Evolutionary conservation across 2,888 invertebrate species (phyloP).

Genomic region (Strigamia transsilvanica): DNA sequence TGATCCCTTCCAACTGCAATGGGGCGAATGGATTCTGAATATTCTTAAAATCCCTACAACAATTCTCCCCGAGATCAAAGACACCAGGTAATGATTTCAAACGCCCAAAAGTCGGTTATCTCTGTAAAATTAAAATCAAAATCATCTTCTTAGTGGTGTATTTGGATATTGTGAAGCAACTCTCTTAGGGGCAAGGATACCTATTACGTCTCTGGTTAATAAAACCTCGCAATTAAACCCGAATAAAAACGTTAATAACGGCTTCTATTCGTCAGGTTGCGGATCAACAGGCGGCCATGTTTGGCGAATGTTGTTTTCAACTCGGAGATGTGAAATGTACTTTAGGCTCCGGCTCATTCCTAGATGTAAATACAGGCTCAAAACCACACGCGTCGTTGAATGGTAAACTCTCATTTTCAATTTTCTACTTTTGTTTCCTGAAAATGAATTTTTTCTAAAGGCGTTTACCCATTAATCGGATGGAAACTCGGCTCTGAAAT

Average conservation of each 20-base stretch:
- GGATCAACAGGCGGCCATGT: constrained; percentile 89
- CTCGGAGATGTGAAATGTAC: constrained; percentile 85
- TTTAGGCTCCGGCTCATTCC: constrained; percentile 90
- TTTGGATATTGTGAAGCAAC: constrained; percentile 75
- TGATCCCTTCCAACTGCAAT: constrained; percentile 85
- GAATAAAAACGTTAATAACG: background rate
- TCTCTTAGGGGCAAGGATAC: constrained; percentile 80
- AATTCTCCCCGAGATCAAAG: constrained; percentile 82
- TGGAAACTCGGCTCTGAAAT: constrained; percentile 75
- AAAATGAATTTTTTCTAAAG: constrained; percentile 62
- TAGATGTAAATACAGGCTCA: constrained; percentile 81
- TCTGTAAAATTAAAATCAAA: constrained; percentile 63
- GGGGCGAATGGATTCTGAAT: constrained; percentile 78
- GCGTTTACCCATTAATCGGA: constrained; percentile 89
- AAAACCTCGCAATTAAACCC: constrained; percentile 32
- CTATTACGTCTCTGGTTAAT: constrained; percentile 79
- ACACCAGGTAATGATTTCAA: constrained; percentile 68
- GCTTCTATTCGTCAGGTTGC: constrained; percentile 71
- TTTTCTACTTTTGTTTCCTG: constrained; percentile 48
- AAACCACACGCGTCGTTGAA: constrained; percentile 76
- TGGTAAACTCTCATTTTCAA: background rate
- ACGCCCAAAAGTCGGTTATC: background rate
- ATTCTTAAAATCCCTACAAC: constrained; percentile 73
- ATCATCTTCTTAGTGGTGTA: constrained; percentile 66
- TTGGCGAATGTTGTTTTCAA: constrained; percentile 83